Base-by-base conservation (phyloP, 2,888 invertebrate species). In the Arge pagana region DNA sequence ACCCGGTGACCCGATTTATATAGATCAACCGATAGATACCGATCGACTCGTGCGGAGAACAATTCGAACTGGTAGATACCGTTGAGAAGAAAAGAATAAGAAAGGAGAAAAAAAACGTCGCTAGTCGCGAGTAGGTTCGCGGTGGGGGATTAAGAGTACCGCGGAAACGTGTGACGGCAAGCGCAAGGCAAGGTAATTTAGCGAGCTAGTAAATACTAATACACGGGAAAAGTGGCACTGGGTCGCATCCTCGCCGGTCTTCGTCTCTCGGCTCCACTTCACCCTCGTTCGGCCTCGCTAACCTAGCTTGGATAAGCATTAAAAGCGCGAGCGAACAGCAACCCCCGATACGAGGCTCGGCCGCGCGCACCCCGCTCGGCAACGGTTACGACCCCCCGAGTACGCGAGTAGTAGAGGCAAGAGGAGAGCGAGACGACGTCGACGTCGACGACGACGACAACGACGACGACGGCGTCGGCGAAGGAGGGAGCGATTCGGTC, bases 201-300 rank as follows among this genome's bases (percentile, higher is more conserved):
- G 45, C 45, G 35, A 45, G 45, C 33, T 45, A 45, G 33, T 45
- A 45, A 45, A 45, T 45, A 45, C 45, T 45, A 45, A 45, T 45
- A 45, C 45, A 45, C 31, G 45, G 15, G 31, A 33, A 33, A 33
- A 33, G 43, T 43, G 43, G 43, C 31, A 33, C 31, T 43, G 26
- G 43, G 43, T 43, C 43, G 31, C 11, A 18, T 28, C 42, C 19
- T n/a, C 42, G 42, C 18, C 45, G 23, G 8, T 39, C 33, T 15
- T 21, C 45, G 8, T 40, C 26, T 16, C 26, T 5, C 15, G 8
- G 15, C 35, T 4, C n/a, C 13, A 18, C 35, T 7, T 35, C 35
- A 8, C 10, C 35, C 7, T 35, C 35, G 18, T 35, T 18, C 35
- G 26, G 24, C 26, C 33, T 7, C 13, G 23, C 21, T 8, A 16